Evolutionary conservation across 2,113 vertebrate genomes (phyloP), one percentile per base, ranked within the genome.

Genomic region (Psammodynastes pulverulentus): DNA sequence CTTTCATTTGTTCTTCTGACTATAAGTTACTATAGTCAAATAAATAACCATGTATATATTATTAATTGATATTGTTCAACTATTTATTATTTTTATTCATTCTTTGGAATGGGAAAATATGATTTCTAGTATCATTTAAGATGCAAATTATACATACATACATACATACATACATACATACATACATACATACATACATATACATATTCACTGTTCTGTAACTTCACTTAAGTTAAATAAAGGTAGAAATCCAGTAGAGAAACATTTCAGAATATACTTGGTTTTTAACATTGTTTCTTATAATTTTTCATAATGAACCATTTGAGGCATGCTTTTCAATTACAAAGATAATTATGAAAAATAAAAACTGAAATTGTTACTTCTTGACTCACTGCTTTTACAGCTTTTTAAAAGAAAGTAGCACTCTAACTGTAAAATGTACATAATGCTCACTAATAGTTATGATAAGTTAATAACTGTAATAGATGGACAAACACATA

Each of bases 1-100:
- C 87, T 17, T 62, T 95, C 92, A 92, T 87, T 79, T 43, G 49
- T 54, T 94, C 79, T 62, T 93, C 67, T 13, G 10, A 91, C 89
- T 89, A 87, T 62, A 85, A 92, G 89, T 93, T 86, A 85, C 24
- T 84, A 49, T 90, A 87, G 43, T 87, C 23, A 24, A 53, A 45
- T 89, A 95, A 34, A 1, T 79, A 72, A 39, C n/a, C 5, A 79
- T 79, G 15, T 3, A 79, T 39, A 15, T 79, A 79, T 72, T 79
- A 79, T 79, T 72, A 19, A 34, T 72, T 79, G 34, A 79, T 79
- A 43, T 79, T 79, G 17, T 79, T 21, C 34, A 79, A 21, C 17
- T 79, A 79, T 79, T 79, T 39, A 79, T 89, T 51, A 1, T 93
- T 90, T 51, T 85, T 46, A 3, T 90, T 29, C 45, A 5, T 86